Evolutionary conservation across 1,140 invertebrate genomes (phyloP), one percentile per base, ranked within the genome.

Genomic region (Drosophila lini): DNA sequence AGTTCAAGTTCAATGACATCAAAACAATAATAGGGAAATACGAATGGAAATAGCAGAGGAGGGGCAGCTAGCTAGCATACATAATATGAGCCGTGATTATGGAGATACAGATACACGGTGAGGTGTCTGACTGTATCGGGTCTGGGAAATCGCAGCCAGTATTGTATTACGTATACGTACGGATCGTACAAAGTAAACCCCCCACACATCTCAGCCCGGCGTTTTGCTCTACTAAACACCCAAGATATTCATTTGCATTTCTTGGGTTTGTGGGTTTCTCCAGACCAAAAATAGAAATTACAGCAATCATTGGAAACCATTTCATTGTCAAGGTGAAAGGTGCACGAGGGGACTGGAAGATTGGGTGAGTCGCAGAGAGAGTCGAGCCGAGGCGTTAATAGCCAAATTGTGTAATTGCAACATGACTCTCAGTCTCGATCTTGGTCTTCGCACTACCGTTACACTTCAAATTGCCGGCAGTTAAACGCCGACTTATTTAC

Each of bases 1-100:
- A 80, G 84, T 89, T 89, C 84, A 89, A 89, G 84, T 89, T 89
- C 84, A 89, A 89, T 89, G 84, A 89, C 84, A 89, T 78, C 67
- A 73, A 74, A 88, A 88, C 80, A 83, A 88, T 74, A 88, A 88
- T 69, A 83, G 71, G 57, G 56, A 82, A 88, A 74, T 67, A 48
- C 31, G 52, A 67, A 57, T 74, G 47, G 47, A 69, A 57, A 13
- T 42, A 41, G 42, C 44, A 36, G 44, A 70, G 71, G 16, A 57
- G 48, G 48, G 25, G 47, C n/a, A 16, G 31, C 28, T 0, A 38
- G 50, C 31, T 53, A 68, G 75, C 69, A 68, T 76, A 70, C 73
- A 78, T 78, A 56, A 74, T 59, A 50, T 75, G 70, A 75, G 73
- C 50, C 38, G 63, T 75, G 69, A 73, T 73, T 73, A 73, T 73